Evolutionary conservation across 2,113 vertebrate species (phyloP).

Genomic region (Upupa epops): DNA sequence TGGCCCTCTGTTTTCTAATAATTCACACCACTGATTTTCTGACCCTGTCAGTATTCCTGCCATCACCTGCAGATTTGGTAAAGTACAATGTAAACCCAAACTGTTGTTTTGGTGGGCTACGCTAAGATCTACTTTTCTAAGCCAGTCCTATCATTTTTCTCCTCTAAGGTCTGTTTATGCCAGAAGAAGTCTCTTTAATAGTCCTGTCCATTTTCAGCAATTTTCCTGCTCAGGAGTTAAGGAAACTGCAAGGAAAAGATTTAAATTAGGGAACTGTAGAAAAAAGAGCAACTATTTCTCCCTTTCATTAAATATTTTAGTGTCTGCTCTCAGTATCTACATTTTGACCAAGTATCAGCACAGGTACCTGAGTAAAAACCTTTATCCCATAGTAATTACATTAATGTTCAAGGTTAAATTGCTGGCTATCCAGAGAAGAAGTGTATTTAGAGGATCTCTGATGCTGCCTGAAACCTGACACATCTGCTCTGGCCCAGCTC

Average conservation of each 20-base stretch:
- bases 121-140: not conserved
- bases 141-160: not conserved
- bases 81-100: not conserved
- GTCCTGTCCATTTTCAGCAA: slow-evolving; percentile 12
- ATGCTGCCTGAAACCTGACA: not conserved
- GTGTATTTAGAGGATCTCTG: not conserved
- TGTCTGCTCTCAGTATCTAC: not conserved
- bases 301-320: not conserved
- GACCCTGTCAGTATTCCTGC: not conserved
- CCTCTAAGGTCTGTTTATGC: not conserved
- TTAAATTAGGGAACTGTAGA: not conserved
- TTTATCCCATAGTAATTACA: not conserved
- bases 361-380: not conserved
- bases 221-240: not conserved
- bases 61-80: slow-evolving; percentile 28
- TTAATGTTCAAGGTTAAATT: not conserved
- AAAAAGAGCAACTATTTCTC: not conserved
- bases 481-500: not conserved
- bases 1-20: slow-evolving; percentile 4
- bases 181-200: slow-evolving; percentile 40
- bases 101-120: not conserved
- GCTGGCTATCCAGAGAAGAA: not conserved
- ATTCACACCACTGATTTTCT: slow-evolving; percentile 22
- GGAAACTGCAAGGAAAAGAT: not conserved
- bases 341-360: not conserved